Evolutionary conservation across 2,797 vertebrate species (phyloP).

Genomic region (Hydrolagus colliei): DNA sequence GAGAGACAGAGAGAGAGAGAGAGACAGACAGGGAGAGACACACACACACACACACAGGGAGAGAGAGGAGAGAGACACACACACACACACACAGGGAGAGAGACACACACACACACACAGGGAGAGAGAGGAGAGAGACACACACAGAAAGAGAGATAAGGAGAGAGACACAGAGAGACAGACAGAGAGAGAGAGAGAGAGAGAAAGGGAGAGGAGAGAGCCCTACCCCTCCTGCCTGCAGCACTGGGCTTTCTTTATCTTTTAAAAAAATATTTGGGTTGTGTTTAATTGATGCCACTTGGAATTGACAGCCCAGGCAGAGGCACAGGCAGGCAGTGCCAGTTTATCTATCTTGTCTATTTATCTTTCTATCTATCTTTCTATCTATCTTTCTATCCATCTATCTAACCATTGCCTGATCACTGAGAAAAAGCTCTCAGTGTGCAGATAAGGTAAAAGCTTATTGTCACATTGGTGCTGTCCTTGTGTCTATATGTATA

Average conservation of each 20-base stretch:
- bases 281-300: neutral
- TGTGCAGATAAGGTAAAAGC: constrained; percentile 15
- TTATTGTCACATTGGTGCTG: constrained; percentile 24
- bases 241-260: neutral
- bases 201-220: neutral
- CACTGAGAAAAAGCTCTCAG: constrained; percentile 9
- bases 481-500: neutral
- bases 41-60: no score
- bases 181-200: neutral
- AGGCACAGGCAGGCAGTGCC: neutral
- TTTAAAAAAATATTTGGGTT: neutral
- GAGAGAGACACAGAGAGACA: no score
- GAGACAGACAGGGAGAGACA: no score
- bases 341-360: neutral
- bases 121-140: no score
- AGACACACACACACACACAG: no score
- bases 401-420: neutral
- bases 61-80: no score
- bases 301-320: constrained; percentile 4
- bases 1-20: neutral
- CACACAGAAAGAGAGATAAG: no score
- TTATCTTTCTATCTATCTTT: neutral
- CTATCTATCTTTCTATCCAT: neutral
- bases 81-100: no score
- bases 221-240: neutral